A percentile compares a stretch with the other conserved stretches of the same genome.
Conservation (phyloP, 2,888 invertebrate species). For the Tipula helvola region DNA sequence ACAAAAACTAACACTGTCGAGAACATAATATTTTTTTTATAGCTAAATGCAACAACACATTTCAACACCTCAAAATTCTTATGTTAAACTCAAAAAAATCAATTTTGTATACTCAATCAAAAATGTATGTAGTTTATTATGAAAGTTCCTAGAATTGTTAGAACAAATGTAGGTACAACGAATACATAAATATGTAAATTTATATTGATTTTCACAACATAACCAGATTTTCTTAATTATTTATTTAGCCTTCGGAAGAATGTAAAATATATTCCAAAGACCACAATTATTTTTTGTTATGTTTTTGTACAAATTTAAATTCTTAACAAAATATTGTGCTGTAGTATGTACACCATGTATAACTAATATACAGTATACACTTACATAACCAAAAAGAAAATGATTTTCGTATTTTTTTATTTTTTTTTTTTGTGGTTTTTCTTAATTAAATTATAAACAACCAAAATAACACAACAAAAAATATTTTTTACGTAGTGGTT, state of each 20-base stretch:
- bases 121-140: too few species aligned
- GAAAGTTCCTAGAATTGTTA: too few species aligned
- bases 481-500: not conserved
- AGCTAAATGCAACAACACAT: too few species aligned
- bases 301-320: not conserved
- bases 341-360: not conserved
- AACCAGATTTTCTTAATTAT: not conserved
- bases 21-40: too few species aligned
- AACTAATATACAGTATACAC: not conserved
- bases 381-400: not conserved
- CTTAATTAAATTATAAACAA: not conserved
- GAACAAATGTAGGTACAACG: not conserved
- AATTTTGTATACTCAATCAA: too few species aligned
- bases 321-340: not conserved
- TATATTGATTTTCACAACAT: not conserved
- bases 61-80: too few species aligned
- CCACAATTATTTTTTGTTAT: not conserved
- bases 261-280: not conserved
- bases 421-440: not conserved
- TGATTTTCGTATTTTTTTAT: not conserved
- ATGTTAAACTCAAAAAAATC: too few species aligned
- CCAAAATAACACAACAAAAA: not conserved
- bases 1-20: too few species aligned
- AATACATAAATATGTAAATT: not conserved
- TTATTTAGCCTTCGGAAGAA: not conserved